Evolutionary conservation across 1,140 invertebrate genomes (phyloP), one percentile per base, ranked within the genome.

Genomic region (Macrocentrus cingulum): DNA sequence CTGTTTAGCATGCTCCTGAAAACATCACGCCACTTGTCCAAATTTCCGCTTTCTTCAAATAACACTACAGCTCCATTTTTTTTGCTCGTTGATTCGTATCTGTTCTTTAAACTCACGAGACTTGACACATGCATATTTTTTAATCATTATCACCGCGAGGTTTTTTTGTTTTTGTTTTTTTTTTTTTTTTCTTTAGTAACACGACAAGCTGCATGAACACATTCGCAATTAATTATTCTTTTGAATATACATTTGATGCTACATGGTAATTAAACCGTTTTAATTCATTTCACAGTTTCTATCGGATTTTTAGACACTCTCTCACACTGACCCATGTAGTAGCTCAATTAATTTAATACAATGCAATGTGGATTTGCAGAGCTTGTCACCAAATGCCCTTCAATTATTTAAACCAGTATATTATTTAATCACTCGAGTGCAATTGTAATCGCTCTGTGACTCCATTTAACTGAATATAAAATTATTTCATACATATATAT

Each of bases 1-100:
- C 88, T 90, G 84, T 91, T 91, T 83, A 90, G 84, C 88, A 90
- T 90, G 84, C 88, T 91, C 83, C 88, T 89, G 84, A 82, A 86
- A 88, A 86, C 80, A 84, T 75, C 79, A 81, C 81, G 79, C 81
- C 76, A 81, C 81, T 81, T 54, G 32, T 56, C 46, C 46, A 32
- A 36, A 37, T 50, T 57, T 48, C 18, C 19, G 15, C 16, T n/a
- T n/a, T 80, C 69, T 80, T 81, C 80, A 81, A 80, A 75, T 79
- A 76, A 59, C 52, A 52, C 5, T 46, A 39, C 15, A 39, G 7
- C 13, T 39, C 20, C 16, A 13, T 48, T 0, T 29, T n/a, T 16
- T 54, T 29, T 42, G 1, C 19, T 41, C 22, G 8, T 44, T 36
- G 25, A 5, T 29, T 29, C 9, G 25, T 5, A 29, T 5, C 9